phyloP scores from a whole-genome alignment of 2,888 invertebrate species.

The Epinotia brunnichana region DNA sequence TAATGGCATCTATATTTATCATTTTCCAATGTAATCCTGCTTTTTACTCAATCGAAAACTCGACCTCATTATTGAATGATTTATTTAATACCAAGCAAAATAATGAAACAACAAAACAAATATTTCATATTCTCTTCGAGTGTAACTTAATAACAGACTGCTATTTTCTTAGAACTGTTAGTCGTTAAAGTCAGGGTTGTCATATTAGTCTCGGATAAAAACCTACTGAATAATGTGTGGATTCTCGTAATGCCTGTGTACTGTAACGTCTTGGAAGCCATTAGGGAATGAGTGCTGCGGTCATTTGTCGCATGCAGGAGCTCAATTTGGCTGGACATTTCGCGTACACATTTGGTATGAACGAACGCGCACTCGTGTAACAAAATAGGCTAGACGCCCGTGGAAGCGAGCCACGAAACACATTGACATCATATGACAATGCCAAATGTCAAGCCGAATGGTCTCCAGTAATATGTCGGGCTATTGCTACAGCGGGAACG shows the following conservation, averaged over 20 bases:
- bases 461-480: too few species aligned
- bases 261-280: slow-evolving; percentile 55
- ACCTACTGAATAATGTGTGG: slow-evolving; percentile 11
- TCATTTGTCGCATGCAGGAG: slow-evolving; percentile 58
- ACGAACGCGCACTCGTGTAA: too few species aligned
- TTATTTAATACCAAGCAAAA: too few species aligned
- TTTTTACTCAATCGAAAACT: too few species aligned
- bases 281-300: slow-evolving; percentile 57
- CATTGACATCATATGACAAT: too few species aligned
- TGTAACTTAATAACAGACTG: slow-evolving; percentile 15
- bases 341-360: neutral
- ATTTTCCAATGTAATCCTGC: too few species aligned
- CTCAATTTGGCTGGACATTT: neutral
- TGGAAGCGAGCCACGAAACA: too few species aligned
- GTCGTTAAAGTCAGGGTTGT: slow-evolving; percentile 8
- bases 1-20: too few species aligned
- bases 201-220: slow-evolving; percentile 1
- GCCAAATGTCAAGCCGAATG: too few species aligned
- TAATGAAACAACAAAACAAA: neutral
- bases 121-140: neutral
- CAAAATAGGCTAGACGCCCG: too few species aligned
- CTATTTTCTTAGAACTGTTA: neutral
- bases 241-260: slow-evolving; percentile 42
- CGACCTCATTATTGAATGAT: too few species aligned
- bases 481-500: too few species aligned